Evolutionary conservation across 2,797 vertebrate species (phyloP), one percentile per base, ranked within the genome.

Genomic region (Pangasius mekongensis): DNA sequence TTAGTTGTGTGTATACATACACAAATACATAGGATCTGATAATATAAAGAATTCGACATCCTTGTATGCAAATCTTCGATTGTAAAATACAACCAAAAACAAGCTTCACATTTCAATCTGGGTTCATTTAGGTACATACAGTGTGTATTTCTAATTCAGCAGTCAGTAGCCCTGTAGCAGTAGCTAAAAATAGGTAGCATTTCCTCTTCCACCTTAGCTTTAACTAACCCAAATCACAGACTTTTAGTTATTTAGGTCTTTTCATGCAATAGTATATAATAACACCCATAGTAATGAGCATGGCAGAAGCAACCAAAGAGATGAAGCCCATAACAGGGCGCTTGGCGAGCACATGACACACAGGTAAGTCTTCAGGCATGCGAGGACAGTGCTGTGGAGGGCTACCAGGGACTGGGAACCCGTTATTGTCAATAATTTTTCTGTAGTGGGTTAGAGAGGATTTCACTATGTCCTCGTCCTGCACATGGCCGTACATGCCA

Each of bases 351-450:
- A 96, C 90, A 8, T 94, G 93, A 84, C 97, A 98, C 62, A 94
- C 94, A 0, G 87, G 22, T 87, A 97, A 98, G 0, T 89, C 87
- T 10, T 89, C 88, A 27, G 93, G 74, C 10, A 90, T 84, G 80
- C 93, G 94, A 6, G 95, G 94, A 89, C 99, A 99, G 60, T 94
- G 91, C 87, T 93, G 89, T 1, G 93, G 92, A 7, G 90, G 58
- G 0, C 92, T 87, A 30, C 95, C 93, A 0, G 93, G 88, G 18
- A 93, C 91, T 11, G 96, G 97, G 92, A 99, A 99, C 91, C 98
- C 98, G 0, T 97, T 97, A 88, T 95, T 95, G 87, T 95, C 94
- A 88, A 99, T 98, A 91, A 99, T 97, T 94, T 96, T 96, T 86
- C 94, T 97, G 90, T 99, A 99, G 93, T 96, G 95, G 86, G 94